Conservation (phyloP, 2,888 invertebrate species). For the Glyphotaelius pellucidus region DNA sequence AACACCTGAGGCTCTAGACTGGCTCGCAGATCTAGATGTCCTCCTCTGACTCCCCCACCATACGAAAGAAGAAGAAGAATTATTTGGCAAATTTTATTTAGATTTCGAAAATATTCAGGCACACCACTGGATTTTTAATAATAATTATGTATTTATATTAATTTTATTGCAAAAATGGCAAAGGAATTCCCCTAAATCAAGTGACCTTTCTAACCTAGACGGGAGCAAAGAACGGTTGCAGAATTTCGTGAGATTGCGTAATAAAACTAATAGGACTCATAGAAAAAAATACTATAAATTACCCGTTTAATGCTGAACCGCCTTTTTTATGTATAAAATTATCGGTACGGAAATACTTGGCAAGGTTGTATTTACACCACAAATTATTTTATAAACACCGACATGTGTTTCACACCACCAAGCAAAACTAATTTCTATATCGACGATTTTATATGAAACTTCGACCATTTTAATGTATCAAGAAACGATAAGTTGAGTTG, state of each 20-base stretch:
- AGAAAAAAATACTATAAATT: conserved; percentile 40
- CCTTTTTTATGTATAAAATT: conserved; percentile 15
- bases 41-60: too few relatives aligned
- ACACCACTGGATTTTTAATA: background rate
- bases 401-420: too few relatives aligned
- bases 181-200: conserved; percentile 39
- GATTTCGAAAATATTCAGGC: background rate
- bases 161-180: background rate
- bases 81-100: too few relatives aligned
- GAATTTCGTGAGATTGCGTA: conserved; percentile 15
- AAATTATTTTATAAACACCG: background rate
- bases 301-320: conserved; percentile 14
- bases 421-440: background rate
- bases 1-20: too few relatives aligned
- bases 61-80: too few relatives aligned
- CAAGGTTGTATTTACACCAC: background rate
- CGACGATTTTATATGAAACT: background rate
- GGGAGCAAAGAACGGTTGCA: conserved; percentile 43
- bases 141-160: background rate
- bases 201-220: conserved; percentile 33
- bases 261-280: conserved; percentile 25
- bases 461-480: background rate
- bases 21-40: too few relatives aligned
- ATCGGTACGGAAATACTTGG: conserved; percentile 25
- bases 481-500: background rate